Conservation (phyloP, 2,797 vertebrate genomes). For the Hoplostethus mediterraneus region DNA sequence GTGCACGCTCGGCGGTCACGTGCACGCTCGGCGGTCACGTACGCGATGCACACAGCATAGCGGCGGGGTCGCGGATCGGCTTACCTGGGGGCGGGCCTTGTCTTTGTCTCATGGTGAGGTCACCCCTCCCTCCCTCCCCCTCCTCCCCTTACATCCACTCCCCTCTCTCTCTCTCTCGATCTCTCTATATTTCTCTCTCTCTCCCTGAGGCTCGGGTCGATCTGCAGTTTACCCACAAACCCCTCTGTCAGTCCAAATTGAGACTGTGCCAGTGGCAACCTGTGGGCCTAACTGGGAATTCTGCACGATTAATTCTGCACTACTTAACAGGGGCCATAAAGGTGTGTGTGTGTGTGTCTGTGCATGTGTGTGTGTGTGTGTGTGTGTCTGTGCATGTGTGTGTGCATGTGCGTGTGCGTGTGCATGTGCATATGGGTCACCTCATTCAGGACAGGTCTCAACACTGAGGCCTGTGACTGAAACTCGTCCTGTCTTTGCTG, state of each 20-base stretch:
- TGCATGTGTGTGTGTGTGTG: background rate
- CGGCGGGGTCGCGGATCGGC: constrained; percentile 13
- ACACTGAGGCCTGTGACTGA: background rate
- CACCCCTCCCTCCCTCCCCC: constrained; percentile 35
- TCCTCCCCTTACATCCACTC: constrained; percentile 10
- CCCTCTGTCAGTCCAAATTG: constrained; percentile 2
- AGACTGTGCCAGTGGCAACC: constrained; percentile 8
- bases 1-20: too few species aligned
- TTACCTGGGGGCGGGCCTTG: constrained; percentile 40
- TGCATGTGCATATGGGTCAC: too few species aligned
- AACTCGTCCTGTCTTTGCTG: background rate
- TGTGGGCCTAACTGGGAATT: constrained; percentile 25
- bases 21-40: background rate
- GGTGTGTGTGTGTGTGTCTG: constrained; percentile 25
- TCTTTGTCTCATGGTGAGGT: constrained; percentile 42
- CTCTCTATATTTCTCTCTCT: constrained; percentile 20
- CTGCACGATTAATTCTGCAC: constrained; percentile 56
- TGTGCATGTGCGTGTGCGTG: too few species aligned
- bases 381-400: too few species aligned
- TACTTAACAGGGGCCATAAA: constrained; percentile 52
- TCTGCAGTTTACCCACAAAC: constrained; percentile 5
- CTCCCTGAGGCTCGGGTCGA: background rate
- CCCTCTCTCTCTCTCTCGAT: constrained; percentile 27
- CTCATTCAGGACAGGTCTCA: background rate
- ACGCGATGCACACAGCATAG: constrained; percentile 35